phyloP scores from a whole-genome alignment of 1,140 invertebrate species.

The Brachionus rubens region DNA sequence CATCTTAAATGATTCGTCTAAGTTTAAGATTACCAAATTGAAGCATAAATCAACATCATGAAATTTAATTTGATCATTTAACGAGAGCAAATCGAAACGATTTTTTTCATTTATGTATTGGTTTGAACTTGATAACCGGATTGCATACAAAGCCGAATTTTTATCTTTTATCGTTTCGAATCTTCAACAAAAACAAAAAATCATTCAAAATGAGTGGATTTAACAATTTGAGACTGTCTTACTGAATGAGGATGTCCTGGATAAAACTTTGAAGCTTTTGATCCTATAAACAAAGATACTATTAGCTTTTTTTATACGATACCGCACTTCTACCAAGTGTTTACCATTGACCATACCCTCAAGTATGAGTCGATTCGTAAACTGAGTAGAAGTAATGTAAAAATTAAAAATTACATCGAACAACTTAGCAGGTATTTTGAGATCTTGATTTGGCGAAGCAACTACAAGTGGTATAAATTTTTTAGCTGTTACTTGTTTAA shows the following conservation, averaged over 20 bases:
- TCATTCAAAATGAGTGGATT: not conserved
- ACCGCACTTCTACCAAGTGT: no score
- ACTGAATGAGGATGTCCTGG: conserved; percentile 19
- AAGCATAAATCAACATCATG: conserved; percentile 44
- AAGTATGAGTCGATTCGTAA: not conserved
- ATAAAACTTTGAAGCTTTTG: conserved; percentile 43
- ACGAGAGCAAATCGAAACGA: not conserved
- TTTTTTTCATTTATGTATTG: conserved; percentile 46
- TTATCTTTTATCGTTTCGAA: conserved; percentile 40
- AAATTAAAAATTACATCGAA: conserved; percentile 13
- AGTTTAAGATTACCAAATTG: conserved; percentile 46
- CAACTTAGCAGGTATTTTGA: conserved; percentile 21
- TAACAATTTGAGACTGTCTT: not conserved
- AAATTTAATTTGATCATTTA: not conserved
- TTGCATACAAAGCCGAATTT: not conserved
- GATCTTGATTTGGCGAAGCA: not conserved
- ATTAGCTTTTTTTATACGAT: no score
- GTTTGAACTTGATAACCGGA: not conserved
- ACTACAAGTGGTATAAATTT: conserved; percentile 46
- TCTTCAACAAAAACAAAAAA: not conserved
- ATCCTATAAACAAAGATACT: not conserved
- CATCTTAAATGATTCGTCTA: no score
- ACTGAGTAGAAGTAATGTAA: not conserved
- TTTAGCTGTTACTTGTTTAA: conserved; percentile 25
- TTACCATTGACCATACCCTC: no score